Evolutionary conservation across 2,113 vertebrate genomes (phyloP).

Genomic region (Calidris pugnax): DNA sequence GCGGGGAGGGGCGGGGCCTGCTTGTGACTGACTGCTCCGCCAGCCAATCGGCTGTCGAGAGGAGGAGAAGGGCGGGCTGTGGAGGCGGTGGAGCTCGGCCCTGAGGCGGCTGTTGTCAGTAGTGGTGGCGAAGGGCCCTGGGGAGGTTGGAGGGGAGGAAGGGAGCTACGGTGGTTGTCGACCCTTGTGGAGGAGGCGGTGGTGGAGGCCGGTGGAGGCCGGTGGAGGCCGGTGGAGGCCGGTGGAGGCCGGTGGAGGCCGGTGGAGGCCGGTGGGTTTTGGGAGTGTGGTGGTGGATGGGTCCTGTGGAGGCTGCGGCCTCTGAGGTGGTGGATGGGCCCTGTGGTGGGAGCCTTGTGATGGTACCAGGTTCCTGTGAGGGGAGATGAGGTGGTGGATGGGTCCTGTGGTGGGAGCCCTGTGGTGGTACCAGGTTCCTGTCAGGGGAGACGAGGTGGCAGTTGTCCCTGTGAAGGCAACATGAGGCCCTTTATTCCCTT

Average conservation of each 20-base stretch:
- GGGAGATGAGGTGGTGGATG: neutral
- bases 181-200: neutral
- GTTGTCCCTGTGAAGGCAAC: neutral
- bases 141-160: too few species aligned
- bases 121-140: neutral
- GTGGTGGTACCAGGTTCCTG: neutral
- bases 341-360: too few species aligned
- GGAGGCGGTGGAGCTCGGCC: neutral
- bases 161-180: too few species aligned
- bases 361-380: too few species aligned
- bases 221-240: too few species aligned
- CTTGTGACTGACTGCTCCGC: neutral
- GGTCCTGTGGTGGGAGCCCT: neutral
- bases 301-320: neutral
- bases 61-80: neutral
- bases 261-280: neutral
- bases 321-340: neutral
- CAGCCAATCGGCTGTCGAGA: neutral
- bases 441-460: neutral
- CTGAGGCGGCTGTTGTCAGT: neutral
- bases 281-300: too few species aligned
- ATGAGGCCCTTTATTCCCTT: rapidly evolving
- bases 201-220: too few species aligned
- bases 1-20: neutral
- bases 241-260: too few species aligned